Evolutionary conservation across 2,888 invertebrate genomes (phyloP), one percentile per base, ranked within the genome.

Genomic region (Drosophila prostipennis): DNA sequence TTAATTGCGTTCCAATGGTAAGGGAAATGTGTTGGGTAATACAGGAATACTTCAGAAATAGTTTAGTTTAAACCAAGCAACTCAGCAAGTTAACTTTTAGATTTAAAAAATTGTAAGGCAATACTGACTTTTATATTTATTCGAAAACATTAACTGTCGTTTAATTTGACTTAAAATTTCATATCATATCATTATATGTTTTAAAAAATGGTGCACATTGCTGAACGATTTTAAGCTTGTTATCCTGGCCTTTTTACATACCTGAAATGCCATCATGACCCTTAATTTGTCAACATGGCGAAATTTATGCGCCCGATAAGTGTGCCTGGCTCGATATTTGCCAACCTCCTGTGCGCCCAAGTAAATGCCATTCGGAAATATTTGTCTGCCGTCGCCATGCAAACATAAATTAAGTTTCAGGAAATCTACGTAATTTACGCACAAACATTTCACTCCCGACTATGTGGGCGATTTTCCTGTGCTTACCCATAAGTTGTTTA

Each of bases 231-330:
- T n/a, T n/a, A 19, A 11, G 42, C 32, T 16, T 34, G 23, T 23
- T 40, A 34, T 63, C 32, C 23, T 7, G 40, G 23, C 26, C 16
- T 8, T 48, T 40, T 43, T 40, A 26, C 63, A 48, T 29, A 48
- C 46, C 40, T 48, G 46, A 32, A 69, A 72, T 72, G 69, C 72
- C 69, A 65, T 54, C 51, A 51, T 57, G 68, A 29, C 61, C 64
- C 65, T 65, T 74, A 78, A 83, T 64, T 67, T 80, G 84, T 80
- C 80, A 70, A 56, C 67, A 49, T 55, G 49, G 63, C 14, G 11
- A 68, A 83, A 81, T 86, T 82, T 86, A 86, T 86, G 70, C 80
- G 75, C 59, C 76, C 69, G 63, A 55, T 80, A 76, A 72, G 80
- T 70, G 26, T 11, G 34, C 37, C 45, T 4, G 14, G 64, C 61